phyloP scores from a whole-genome alignment of 2,888 invertebrate species.

The Epistrophe grossulariae region DNA sequence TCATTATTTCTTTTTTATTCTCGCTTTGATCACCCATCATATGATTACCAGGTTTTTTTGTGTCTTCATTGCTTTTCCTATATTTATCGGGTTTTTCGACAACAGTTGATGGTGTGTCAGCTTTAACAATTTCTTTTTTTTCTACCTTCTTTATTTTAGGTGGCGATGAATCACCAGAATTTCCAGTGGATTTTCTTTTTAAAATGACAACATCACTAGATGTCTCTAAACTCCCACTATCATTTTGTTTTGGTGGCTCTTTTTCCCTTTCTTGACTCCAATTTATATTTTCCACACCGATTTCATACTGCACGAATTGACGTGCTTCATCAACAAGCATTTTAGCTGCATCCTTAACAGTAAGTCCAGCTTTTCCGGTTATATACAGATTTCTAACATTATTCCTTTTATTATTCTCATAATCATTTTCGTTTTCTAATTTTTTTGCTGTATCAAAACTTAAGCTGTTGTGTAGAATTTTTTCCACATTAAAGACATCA shows the following conservation, averaged over 20 bases:
- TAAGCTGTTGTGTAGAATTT: slow-evolving; percentile 89
- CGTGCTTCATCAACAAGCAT: slow-evolving; percentile 92
- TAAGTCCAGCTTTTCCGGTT: slow-evolving; percentile 91
- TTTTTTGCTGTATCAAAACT: slow-evolving; percentile 94
- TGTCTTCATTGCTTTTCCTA: neutral
- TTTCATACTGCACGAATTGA: slow-evolving; percentile 88
- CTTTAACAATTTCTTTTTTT: neutral
- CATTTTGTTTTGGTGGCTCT: neutral
- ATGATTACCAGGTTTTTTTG: neutral
- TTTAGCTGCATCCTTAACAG: slow-evolving; percentile 92
- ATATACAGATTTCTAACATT: slow-evolving; percentile 90
- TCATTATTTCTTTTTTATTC: neutral
- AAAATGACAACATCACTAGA: slow-evolving; percentile 74
- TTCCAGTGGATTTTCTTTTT: slow-evolving; percentile 46
- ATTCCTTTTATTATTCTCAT: slow-evolving; percentile 88
- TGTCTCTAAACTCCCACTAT: slow-evolving; percentile 72
- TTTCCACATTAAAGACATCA: slow-evolving; percentile 88
- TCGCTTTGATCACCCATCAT: neutral
- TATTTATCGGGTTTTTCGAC: neutral
- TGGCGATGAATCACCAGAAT: slow-evolving; percentile 13
- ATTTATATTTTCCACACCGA: slow-evolving; percentile 89
- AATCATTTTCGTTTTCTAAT: slow-evolving; percentile 88
- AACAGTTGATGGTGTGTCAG: neutral
- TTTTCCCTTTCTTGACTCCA: slow-evolving; percentile 84
- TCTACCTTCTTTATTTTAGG: slow-evolving; percentile 41